Evolutionary conservation across 2,888 invertebrate species (phyloP).

Genomic region (Drosophila nr. perissopoda): DNA sequence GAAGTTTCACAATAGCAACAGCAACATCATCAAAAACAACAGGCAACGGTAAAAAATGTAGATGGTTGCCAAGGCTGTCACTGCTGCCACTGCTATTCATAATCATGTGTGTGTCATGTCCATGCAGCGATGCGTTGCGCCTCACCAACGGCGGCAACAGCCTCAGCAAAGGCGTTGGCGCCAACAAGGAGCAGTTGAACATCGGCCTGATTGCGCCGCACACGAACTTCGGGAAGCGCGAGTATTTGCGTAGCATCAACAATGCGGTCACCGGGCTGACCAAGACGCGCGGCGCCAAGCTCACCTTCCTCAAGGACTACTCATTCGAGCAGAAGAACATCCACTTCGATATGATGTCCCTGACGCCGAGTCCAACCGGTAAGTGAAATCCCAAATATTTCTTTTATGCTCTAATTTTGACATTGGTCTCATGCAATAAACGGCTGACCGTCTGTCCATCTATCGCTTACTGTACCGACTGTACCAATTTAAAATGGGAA

Average conservation of each 20-base stretch:
- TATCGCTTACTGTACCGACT: not conserved
- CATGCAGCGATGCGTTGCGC: slow-evolving; percentile 62
- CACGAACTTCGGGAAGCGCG: slow-evolving; percentile 86
- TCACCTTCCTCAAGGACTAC: slow-evolving; percentile 88
- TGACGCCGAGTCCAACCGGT: slow-evolving; percentile 92
- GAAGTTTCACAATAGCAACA: slow-evolving; percentile 30
- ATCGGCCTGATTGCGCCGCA: slow-evolving; percentile 85
- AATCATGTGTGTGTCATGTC: slow-evolving; percentile 51
- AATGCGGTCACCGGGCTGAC: slow-evolving; percentile 87
- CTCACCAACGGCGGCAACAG: slow-evolving; percentile 78
- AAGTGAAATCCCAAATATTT: slow-evolving; percentile 67
- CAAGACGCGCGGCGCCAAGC: slow-evolving; percentile 86
- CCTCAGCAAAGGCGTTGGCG: slow-evolving; percentile 73
- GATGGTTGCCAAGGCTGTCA: slow-evolving; percentile 20
- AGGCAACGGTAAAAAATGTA: slow-evolving; percentile 17
- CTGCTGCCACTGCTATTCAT: slow-evolving; percentile 37
- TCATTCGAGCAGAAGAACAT: slow-evolving; percentile 88
- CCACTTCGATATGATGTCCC: slow-evolving; percentile 88
- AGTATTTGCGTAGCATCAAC: slow-evolving; percentile 89
- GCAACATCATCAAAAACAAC: slow-evolving; percentile 16
- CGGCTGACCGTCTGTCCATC: not conserved
- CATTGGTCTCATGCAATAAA: not conserved
- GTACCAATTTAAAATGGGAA: not conserved
- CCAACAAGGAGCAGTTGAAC: slow-evolving; percentile 84
- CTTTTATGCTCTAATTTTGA: not conserved